Evolutionary conservation across 37 sponge, comb jelly and placozoan genomes (phyloP).

Genomic region (Haliclona indistincta): DNA sequence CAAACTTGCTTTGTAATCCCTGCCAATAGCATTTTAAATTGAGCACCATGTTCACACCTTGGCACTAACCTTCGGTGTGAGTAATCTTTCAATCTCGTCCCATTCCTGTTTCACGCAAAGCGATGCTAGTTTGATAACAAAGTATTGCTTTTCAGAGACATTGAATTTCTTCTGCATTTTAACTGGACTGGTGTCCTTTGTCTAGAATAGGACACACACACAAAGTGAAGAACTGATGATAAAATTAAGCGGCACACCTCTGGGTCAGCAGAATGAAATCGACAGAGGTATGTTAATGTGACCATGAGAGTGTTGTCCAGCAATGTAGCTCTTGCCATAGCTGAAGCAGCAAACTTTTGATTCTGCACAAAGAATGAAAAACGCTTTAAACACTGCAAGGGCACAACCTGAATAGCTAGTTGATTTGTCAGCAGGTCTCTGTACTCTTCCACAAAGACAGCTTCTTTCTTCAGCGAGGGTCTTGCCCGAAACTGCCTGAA

Average conservation of each 20-base stretch:
- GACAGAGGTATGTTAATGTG: constrained; percentile 56
- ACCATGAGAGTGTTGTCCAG: constrained; percentile 45
- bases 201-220: constrained; percentile 2
- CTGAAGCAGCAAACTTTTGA: too few relatives aligned
- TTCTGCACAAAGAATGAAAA: too few relatives aligned
- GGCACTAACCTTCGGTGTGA: constrained; percentile 45
- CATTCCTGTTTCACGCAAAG: constrained; percentile 26
- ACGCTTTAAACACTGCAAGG: too few relatives aligned
- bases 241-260: constrained; percentile 14
- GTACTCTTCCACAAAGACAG: too few relatives aligned
- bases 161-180: constrained; percentile 32
- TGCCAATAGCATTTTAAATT: not conserved
- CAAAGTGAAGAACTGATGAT: not conserved
- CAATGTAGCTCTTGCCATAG: not conserved
- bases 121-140: constrained; percentile 33
- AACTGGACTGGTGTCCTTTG: constrained; percentile 21
- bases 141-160: constrained; percentile 58
- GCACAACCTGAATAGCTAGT: too few relatives aligned
- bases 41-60: not conserved
- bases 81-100: constrained; percentile 32
- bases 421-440: too few relatives aligned
- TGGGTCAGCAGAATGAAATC: constrained; percentile 3
- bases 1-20: constrained; percentile 31
- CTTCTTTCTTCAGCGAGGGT: too few relatives aligned
- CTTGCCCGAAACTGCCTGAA: too few relatives aligned